A percentile compares a stretch with the other conserved stretches of the same genome.
Conservation (phyloP, 2,113 vertebrate genomes). For the Anolis carolinensis region DNA sequence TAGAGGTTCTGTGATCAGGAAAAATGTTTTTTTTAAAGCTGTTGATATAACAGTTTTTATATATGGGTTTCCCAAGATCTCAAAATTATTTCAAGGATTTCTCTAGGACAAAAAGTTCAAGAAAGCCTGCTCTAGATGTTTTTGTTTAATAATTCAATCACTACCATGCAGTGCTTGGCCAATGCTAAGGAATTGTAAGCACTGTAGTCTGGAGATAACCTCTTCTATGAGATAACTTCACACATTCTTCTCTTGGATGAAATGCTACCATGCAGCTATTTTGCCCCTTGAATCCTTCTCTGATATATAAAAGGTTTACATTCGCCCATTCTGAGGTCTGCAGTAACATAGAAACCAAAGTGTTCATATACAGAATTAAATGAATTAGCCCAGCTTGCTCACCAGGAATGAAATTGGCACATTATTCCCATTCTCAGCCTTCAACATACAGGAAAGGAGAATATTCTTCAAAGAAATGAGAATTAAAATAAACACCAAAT, state of each 20-base stretch:
- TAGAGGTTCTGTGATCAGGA: too few relatives aligned
- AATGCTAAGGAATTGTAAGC: too few relatives aligned
- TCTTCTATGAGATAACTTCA: not conserved
- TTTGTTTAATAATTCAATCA: too few relatives aligned
- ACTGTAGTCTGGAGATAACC: too few relatives aligned
- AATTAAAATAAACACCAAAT: not conserved
- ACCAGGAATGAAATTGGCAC: not conserved
- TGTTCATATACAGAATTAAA: not conserved
- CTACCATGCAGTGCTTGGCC: too few relatives aligned
- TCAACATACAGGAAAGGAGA: not conserved
- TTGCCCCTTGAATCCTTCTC: not conserved
- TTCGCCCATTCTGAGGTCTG: not conserved
- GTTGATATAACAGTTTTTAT: too few relatives aligned
- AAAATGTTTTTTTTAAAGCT: too few relatives aligned
- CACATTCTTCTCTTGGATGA: not conserved
- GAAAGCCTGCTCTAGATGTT: too few relatives aligned
- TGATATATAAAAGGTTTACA: not conserved
- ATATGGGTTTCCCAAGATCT: too few relatives aligned
- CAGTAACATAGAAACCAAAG: not conserved
- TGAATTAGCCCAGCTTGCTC: not conserved
- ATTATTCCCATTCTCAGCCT: not conserved
- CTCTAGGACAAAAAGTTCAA: too few relatives aligned
- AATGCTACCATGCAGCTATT: not conserved
- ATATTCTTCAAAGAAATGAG: conserved; percentile 5
- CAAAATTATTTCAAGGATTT: too few relatives aligned